phyloP scores from a whole-genome alignment of 2,888 invertebrate genomes.

The Syrphus vitripennis region DNA sequence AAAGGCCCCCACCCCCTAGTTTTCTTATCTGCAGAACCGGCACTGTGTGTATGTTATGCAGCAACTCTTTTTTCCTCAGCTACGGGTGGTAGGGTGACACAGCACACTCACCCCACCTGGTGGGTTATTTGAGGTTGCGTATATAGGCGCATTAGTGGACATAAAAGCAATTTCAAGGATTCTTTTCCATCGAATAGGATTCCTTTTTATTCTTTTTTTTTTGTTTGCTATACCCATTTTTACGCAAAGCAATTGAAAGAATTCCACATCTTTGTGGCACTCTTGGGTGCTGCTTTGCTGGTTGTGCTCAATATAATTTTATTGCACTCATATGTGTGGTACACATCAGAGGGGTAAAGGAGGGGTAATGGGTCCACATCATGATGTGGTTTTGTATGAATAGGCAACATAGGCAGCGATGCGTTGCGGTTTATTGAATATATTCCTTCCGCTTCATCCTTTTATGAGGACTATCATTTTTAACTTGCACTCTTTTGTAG shows the following conservation, averaged over 20 bases:
- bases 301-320: slow-evolving; percentile 67
- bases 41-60: neutral
- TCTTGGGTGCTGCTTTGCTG: slow-evolving; percentile 40
- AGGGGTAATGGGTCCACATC: neutral
- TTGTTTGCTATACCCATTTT: neutral
- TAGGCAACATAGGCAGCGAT: slow-evolving; percentile 50
- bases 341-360: neutral
- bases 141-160: slow-evolving; percentile 70
- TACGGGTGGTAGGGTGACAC: neutral
- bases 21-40: neutral
- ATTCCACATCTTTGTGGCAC: slow-evolving; percentile 38
- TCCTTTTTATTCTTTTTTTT: slow-evolving; percentile 10
- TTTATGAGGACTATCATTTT: slow-evolving; percentile 57
- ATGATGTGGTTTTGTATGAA: slow-evolving; percentile 28
- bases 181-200: slow-evolving; percentile 42
- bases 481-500: neutral
- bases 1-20: neutral
- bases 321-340: slow-evolving; percentile 50
- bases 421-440: slow-evolving; percentile 71
- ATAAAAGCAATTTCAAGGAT: slow-evolving; percentile 67
- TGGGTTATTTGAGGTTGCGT: slow-evolving; percentile 54
- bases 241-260: slow-evolving; percentile 62
- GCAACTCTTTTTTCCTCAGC: slow-evolving; percentile 37
- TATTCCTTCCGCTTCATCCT: slow-evolving; percentile 67
- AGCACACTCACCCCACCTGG: neutral